Evolutionary conservation across 2,113 vertebrate species (phyloP).

Genomic region (Passer domesticus): DNA sequence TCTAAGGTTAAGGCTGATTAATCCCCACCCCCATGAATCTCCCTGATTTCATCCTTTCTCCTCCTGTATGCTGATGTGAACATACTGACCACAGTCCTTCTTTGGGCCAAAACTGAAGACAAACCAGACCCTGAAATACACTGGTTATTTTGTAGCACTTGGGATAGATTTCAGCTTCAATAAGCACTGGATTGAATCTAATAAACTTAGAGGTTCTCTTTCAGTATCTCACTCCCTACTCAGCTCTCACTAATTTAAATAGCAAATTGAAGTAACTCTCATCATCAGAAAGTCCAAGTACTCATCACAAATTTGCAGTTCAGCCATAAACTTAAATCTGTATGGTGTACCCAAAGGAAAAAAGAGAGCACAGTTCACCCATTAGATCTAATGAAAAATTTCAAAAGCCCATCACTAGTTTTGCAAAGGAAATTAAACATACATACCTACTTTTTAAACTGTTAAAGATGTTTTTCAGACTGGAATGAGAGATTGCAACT

Average conservation of each 20-base stretch:
- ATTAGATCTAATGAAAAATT: neutral
- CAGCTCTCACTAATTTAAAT: neutral
- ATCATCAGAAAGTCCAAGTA: neutral
- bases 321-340: neutral
- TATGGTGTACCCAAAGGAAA: neutral
- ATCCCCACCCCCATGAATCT: accelerated
- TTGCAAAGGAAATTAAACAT: neutral
- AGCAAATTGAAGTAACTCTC: neutral
- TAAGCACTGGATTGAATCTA: neutral
- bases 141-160: neutral
- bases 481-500: neutral
- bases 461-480: neutral
- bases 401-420: neutral
- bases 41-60: neutral
- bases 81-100: neutral
- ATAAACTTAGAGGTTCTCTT: neutral
- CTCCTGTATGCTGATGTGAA: neutral
- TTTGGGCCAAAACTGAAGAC: neutral
- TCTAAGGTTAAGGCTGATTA: neutral
- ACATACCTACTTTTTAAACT: neutral
- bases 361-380: neutral
- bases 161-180: neutral
- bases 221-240: neutral
- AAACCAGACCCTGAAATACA: neutral
- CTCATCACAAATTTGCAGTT: neutral